phyloP scores from a whole-genome alignment of 2,113 vertebrate species.

The Daphoenositta chrysoptera region DNA sequence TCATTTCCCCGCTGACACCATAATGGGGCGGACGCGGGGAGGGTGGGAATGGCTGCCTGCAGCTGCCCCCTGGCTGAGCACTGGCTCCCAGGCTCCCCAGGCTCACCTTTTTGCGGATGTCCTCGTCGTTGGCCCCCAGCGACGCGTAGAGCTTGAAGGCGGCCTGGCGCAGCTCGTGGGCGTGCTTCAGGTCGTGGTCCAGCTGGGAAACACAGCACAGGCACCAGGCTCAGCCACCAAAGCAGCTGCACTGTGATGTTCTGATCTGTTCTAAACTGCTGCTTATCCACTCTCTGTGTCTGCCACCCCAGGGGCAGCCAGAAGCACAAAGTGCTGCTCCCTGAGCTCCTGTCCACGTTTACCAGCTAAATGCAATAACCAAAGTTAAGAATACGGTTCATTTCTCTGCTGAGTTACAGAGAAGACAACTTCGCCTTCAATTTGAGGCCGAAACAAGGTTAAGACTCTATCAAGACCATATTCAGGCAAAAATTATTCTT shows the following conservation, averaged over 20 bases:
- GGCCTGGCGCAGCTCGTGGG: slow-evolving; percentile 95
- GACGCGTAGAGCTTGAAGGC: slow-evolving; percentile 99
- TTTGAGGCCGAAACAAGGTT: background rate
- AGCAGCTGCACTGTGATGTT: background rate
- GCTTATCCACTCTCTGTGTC: background rate
- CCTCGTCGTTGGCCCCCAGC: slow-evolving; percentile 96
- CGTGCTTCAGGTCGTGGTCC: slow-evolving; percentile 97
- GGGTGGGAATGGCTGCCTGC: background rate
- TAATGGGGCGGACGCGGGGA: background rate
- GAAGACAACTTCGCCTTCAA: background rate
- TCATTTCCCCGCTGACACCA: background rate
- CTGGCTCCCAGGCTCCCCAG: background rate
- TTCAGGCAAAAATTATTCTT: background rate
- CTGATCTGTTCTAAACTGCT: background rate
- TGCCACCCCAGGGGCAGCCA: background rate
- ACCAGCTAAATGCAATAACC: background rate
- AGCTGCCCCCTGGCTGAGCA: background rate
- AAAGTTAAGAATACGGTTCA: background rate
- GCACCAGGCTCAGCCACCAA: background rate
- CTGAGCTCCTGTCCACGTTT: background rate
- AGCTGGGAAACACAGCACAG: slow-evolving; percentile 74
- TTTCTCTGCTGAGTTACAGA: background rate
- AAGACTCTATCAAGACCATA: background rate
- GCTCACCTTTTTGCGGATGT: slow-evolving; percentile 97
- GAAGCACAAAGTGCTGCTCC: background rate